These are phyloP conservation scores for Leptodactylus fallax DNA, from an alignment of 2,797 vertebrate species.

Conservation along the genomic window DNA sequence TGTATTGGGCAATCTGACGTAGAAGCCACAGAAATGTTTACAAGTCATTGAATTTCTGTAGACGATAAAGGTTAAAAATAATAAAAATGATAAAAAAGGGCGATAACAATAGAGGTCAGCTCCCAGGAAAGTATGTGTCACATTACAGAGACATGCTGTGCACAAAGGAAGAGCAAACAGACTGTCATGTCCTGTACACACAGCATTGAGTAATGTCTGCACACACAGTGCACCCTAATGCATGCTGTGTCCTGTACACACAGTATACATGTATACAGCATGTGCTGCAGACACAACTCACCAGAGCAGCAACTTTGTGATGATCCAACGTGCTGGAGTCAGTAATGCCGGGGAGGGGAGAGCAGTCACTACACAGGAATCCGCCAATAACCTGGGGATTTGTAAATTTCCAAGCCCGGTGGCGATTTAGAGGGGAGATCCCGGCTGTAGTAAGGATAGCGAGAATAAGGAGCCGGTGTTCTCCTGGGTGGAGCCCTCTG, in stretches of 20 bases:
- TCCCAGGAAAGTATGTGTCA: neutral
- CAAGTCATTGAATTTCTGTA: no score
- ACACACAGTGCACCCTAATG: no score
- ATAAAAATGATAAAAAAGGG: no score
- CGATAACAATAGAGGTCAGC: neutral
- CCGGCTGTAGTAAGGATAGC: neutral
- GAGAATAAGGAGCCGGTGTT: neutral
- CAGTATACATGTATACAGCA: neutral
- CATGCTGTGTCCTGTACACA: neutral
- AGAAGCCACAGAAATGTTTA: no score
- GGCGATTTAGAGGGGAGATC: neutral
- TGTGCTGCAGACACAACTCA: slow-evolving; percentile 4
- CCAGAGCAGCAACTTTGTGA: slow-evolving; percentile 34
- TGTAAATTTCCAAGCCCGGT: neutral
- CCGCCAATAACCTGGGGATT: neutral
- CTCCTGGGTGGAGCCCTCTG: neutral
- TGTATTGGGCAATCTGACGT: no score
- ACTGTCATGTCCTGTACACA: neutral
- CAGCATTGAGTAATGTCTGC: no score
- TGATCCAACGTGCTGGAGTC: slow-evolving; percentile 5
- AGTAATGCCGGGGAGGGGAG: neutral
- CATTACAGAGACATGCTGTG: neutral
- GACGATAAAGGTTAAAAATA: no score
- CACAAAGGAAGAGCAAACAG: neutral
- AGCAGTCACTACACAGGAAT: neutral